Percentiles rank a stretch among this genome's conserved stretches.
Conservation (phyloP, 1,140 invertebrate species). For the Neotoxoptera formosana region DNA sequence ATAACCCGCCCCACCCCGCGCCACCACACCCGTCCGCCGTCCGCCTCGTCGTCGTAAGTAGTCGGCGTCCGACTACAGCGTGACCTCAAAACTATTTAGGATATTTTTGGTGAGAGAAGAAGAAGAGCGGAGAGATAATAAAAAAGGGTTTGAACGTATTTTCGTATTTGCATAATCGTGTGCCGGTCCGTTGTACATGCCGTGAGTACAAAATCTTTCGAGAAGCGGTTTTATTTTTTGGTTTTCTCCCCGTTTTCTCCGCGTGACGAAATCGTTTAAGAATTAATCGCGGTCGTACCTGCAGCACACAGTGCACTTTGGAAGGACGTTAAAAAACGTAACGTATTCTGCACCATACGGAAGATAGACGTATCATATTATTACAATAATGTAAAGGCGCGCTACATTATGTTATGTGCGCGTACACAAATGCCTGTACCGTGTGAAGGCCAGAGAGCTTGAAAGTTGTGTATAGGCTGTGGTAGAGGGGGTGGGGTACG, state of each 20-base stretch:
- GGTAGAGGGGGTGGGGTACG: background rate
- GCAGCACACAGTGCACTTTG: background rate
- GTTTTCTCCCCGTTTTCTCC: background rate
- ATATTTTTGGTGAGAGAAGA: conserved; percentile 52
- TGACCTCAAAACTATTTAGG: conserved; percentile 57
- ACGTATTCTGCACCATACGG: background rate
- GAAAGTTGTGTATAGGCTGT: conserved; percentile 6
- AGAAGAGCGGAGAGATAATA: conserved; percentile 18
- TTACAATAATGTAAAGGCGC: background rate
- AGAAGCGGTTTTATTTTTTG: background rate
- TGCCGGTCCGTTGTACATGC: background rate
- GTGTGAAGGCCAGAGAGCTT: conserved; percentile 47
- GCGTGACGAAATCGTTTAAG: background rate
- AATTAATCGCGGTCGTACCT: background rate
- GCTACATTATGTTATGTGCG: background rate
- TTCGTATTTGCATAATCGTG: conserved; percentile 53
- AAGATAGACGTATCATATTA: background rate
- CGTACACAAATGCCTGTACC: background rate
- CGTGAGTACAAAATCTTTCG: background rate
- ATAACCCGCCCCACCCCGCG: conserved; percentile 38
- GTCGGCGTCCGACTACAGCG: conserved; percentile 46
- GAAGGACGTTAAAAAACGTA: background rate
- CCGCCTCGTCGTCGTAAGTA: conserved; percentile 22
- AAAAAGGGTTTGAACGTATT: conserved; percentile 53
- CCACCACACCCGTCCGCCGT: background rate